Percentiles rank a stretch among this genome's conserved stretches.
These are phyloP conservation scores for Neotoxoptera formosana DNA, from an alignment of 1,140 invertebrate genomes.

Conservation along the genomic window DNA sequence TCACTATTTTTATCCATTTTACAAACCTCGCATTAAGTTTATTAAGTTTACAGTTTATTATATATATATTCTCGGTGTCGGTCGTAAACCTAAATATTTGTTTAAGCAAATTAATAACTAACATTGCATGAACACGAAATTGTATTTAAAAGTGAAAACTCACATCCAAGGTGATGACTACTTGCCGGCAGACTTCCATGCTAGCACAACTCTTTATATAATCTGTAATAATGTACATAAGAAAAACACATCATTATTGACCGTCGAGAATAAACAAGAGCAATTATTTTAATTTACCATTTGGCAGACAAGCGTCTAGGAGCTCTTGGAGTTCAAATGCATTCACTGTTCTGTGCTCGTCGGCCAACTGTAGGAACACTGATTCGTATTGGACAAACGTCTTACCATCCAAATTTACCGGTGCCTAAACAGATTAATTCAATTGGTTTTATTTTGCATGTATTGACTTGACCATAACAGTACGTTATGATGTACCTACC, in stretches of 20 bases:
- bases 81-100: neutral
- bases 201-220: conserved; percentile 94
- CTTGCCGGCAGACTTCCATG: conserved; percentile 89
- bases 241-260: neutral
- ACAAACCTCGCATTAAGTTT: neutral
- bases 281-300: conserved; percentile 69
- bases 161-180: conserved; percentile 88
- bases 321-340: conserved; percentile 92
- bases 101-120: neutral
- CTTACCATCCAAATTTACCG: conserved; percentile 75
- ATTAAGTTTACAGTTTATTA: neutral
- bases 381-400: conserved; percentile 87
- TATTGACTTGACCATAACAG: too few relatives aligned
- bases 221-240: conserved; percentile 68
- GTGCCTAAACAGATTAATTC: conserved; percentile 62
- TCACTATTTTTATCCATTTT: neutral
- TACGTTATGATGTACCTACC: conserved; percentile 62
- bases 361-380: conserved; percentile 87
- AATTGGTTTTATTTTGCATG: neutral
- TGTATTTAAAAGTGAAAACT: conserved; percentile 62
- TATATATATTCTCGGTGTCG: neutral
- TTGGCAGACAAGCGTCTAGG: conserved; percentile 88
- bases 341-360: conserved; percentile 86
- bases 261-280: neutral
- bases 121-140: neutral